Evolutionary conservation across 2,113 vertebrate genomes (phyloP).

Genomic region (Lampris incognitus): DNA sequence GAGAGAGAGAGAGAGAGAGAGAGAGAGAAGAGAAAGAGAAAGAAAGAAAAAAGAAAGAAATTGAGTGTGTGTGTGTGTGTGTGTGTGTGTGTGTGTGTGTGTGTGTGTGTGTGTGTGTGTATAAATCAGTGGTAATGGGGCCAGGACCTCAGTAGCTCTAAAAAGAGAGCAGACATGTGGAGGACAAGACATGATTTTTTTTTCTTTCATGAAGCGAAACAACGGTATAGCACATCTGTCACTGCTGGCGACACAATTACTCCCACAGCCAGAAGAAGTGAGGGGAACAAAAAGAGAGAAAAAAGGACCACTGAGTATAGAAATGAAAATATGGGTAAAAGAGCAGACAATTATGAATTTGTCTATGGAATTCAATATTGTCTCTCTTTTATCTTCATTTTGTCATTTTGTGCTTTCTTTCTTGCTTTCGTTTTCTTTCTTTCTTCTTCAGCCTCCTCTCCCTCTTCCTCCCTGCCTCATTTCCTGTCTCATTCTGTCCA

Average conservation of each 20-base stretch:
- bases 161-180: slow-evolving; percentile 94
- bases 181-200: slow-evolving; percentile 97
- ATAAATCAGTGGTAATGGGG: slow-evolving; percentile 99
- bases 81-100: slow-evolving; percentile 79
- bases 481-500: too few relatives aligned
- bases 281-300: slow-evolving; percentile 42
- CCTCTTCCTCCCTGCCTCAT: not conserved
- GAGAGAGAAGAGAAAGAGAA: slow-evolving; percentile 64
- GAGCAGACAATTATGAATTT: slow-evolving; percentile 20
- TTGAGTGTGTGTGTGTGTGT: not conserved
- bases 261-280: slow-evolving; percentile 71
- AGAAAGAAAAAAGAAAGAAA: not conserved
- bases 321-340: slow-evolving; percentile 33
- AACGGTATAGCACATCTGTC: slow-evolving; percentile 96
- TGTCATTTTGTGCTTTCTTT: slow-evolving; percentile 48
- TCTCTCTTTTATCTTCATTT: slow-evolving; percentile 59
- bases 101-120: slow-evolving; percentile 80
- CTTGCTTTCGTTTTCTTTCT: not conserved
- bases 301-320: slow-evolving; percentile 61
- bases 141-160: slow-evolving; percentile 95
- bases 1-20: slow-evolving; percentile 44
- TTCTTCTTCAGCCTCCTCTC: not conserved
- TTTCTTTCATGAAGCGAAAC: slow-evolving; percentile 89
- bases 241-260: slow-evolving; percentile 89
- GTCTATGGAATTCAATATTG: not conserved